Evolutionary conservation across 1,140 invertebrate species (phyloP), one percentile per base, ranked within the genome.

Genomic region (Camponotus pennsylvanicus): DNA sequence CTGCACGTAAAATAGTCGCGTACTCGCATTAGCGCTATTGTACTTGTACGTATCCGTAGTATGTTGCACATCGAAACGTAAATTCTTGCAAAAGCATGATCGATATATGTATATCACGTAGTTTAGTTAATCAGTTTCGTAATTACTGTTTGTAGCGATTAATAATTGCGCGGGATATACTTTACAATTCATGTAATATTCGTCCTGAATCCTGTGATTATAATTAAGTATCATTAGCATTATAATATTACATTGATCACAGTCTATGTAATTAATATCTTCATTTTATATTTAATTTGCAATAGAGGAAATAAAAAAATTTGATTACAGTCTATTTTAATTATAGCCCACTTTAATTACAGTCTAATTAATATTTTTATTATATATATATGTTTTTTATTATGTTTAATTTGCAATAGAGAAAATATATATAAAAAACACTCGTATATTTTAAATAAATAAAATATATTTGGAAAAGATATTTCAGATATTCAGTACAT

Each of bases 61-160:
- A 6, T 71, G 55, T 61, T 61, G n/a, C 71, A 75, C 75, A 75
- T 75, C 55, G 32, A 49, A 83, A 32, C 79, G n/a, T 18, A 73
- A 18, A 27, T n/a, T 80, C 45, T 7, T n/a, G 13, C 27, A 37
- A 27, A 73, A 21, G 11, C 8, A 13, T 49, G 15, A 83, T 83
- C 55, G 69, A 73, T 37, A 42, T 37, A 34, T 40, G 13, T 27
- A 59, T 9, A 57, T 21, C 40, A 27, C n/a, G 34, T 59, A 59
- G 2, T 11, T 21, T 7, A 18, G 21, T 83, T 37, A 73, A 63
- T n/a, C 27, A 73, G 32, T 75, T 42, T 70, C 9, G n/a, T 45
- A 70, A 80, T 71, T 45, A 37, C 37, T 34, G n/a, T 27, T 37
- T 37, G 40, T 8, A 21, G 40, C 37, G 11, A 73, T 73, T 73